Evolutionary conservation across 1,140 invertebrate genomes (phyloP).

Genomic region (Lepidurus packardi): DNA sequence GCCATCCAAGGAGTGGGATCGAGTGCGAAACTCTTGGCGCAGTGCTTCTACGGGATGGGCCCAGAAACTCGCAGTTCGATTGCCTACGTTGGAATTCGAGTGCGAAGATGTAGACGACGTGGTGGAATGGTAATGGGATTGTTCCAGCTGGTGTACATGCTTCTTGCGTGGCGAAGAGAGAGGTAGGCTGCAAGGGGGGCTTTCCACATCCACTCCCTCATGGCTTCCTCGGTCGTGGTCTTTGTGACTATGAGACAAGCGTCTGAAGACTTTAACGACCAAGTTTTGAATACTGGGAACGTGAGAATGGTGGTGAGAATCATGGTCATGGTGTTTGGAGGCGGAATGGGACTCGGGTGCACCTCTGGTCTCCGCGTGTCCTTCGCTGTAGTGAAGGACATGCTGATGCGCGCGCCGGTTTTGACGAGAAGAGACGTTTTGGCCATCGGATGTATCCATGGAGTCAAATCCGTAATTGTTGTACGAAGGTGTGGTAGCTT

Average conservation of each 20-base stretch:
- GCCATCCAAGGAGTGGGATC: slow-evolving; percentile 68
- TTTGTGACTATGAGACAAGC: slow-evolving; percentile 34
- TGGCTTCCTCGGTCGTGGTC: slow-evolving; percentile 38
- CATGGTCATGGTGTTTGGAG: slow-evolving; percentile 16
- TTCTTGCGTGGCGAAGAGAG: slow-evolving; percentile 48
- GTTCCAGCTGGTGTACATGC: slow-evolving; percentile 34
- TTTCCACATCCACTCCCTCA: slow-evolving; percentile 49
- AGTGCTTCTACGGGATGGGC: not conserved
- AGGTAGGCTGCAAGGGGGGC: slow-evolving; percentile 46
- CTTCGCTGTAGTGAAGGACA: not conserved
- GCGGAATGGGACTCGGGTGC: not conserved
- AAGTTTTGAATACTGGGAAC: slow-evolving; percentile 33
- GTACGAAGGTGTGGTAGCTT: not conserved
- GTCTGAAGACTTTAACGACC: slow-evolving; percentile 28
- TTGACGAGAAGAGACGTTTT: not conserved
- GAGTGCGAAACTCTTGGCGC: slow-evolving; percentile 56
- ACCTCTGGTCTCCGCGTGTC: not conserved
- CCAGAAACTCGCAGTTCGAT: not conserved
- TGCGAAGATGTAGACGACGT: not conserved
- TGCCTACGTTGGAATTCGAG: not conserved
- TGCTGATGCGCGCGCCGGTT: not conserved
- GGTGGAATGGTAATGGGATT: not conserved
- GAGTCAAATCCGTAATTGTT: not conserved
- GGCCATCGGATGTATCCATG: not conserved
- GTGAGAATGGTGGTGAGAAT: slow-evolving; percentile 12